Evolutionary conservation across 2,888 invertebrate genomes (phyloP).

Genomic region (Drepana falcataria): DNA sequence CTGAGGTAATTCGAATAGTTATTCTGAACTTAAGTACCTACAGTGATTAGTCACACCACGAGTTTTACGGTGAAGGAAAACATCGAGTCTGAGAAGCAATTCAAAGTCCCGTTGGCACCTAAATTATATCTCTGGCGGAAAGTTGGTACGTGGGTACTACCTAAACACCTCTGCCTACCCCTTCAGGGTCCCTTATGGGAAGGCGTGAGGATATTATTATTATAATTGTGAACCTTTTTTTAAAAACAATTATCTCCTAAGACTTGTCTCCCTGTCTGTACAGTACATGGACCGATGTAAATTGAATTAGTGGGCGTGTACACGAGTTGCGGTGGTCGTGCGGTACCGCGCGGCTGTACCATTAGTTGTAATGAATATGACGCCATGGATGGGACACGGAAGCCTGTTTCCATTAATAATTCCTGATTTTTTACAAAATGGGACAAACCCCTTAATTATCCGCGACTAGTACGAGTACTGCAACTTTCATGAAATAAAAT

Average conservation of each 20-base stretch:
- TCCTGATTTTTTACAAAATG: slow-evolving; percentile 1
- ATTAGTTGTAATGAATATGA: slow-evolving; percentile 26
- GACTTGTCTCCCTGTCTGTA: slow-evolving; percentile 25
- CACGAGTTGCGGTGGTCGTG: slow-evolving; percentile 26
- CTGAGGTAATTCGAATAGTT: no score
- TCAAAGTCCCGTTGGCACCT: no score
- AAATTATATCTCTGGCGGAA: no score
- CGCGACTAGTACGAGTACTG: not conserved
- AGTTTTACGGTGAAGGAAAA: no score
- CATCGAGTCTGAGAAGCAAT: no score
- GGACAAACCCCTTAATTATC: not conserved
- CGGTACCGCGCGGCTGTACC: slow-evolving; percentile 25
- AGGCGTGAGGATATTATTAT: not conserved
- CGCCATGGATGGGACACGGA: slow-evolving; percentile 15
- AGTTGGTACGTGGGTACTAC: no score
- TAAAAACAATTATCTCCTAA: not conserved
- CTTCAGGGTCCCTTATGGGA: no score
- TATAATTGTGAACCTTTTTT: no score
- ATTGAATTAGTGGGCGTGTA: slow-evolving; percentile 69
- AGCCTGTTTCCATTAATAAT: slow-evolving; percentile 10
- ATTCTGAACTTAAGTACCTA: no score
- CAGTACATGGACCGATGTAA: slow-evolving; percentile 46
- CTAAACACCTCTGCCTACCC: no score
- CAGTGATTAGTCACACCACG: no score
- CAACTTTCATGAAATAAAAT: no score